Conservation (phyloP, 2,797 vertebrate species). For the Bufotes viridis region DNA sequence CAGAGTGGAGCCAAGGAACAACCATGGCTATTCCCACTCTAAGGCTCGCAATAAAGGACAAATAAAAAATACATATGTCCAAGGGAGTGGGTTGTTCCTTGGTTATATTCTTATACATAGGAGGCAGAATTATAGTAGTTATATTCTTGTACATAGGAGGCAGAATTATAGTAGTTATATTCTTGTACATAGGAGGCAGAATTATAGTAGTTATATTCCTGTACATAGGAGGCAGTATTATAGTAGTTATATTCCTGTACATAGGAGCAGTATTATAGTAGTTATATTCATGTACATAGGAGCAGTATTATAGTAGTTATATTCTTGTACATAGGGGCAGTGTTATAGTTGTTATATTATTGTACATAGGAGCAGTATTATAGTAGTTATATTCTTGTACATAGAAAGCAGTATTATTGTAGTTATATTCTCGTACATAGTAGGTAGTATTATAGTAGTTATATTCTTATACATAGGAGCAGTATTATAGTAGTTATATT, state of each 20-base stretch:
- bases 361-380: constrained; percentile 16
- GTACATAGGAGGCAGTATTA: constrained; percentile 16
- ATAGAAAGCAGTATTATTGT: not conserved
- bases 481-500: constrained; percentile 17
- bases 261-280: constrained; percentile 21
- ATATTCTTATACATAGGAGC: not conserved
- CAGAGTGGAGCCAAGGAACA: too few relatives aligned
- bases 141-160: not conserved
- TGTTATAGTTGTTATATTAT: constrained; percentile 3
- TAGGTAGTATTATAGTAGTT: not conserved
- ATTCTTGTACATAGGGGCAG: not conserved
- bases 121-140: not conserved
- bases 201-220: constrained; percentile 21
- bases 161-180: constrained; percentile 17
- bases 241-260: constrained; percentile 27
- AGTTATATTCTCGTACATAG: constrained; percentile 3
- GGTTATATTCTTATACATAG: not conserved
- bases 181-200: not conserved
- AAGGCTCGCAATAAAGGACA: too few relatives aligned
- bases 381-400: not conserved
- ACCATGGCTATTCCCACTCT: too few relatives aligned
- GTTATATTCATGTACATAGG: constrained; percentile 11
- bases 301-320: constrained; percentile 25
- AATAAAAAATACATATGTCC: too few relatives aligned
- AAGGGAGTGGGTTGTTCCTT: too few relatives aligned